A percentile compares a stretch with the other conserved stretches of the same genome.
These are phyloP conservation scores for Trichonephila clavipes DNA, from an alignment of 1,140 invertebrate genomes.

Conservation along the genomic window DNA sequence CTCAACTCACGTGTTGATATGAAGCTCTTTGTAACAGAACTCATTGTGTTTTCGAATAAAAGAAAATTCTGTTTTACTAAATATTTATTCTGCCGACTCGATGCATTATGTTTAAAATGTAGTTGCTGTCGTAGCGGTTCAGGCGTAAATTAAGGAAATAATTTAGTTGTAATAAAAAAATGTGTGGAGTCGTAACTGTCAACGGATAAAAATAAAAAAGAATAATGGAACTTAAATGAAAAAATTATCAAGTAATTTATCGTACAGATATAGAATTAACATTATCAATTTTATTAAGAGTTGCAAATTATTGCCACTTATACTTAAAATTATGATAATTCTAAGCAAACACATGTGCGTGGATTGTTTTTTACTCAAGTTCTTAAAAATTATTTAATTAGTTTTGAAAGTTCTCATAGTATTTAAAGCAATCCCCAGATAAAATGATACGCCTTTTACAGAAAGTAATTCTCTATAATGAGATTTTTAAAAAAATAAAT, in stretches of 20 bases:
- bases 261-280: too few relatives aligned
- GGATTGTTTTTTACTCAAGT: too few relatives aligned
- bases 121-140: background rate
- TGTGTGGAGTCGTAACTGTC: background rate
- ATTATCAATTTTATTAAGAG: too few relatives aligned
- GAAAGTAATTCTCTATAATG: too few relatives aligned
- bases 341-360: too few relatives aligned
- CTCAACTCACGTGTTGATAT: slow-evolving; percentile 24
- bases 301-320: too few relatives aligned
- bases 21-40: background rate
- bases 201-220: background rate
- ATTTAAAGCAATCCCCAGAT: too few relatives aligned
- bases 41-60: background rate
- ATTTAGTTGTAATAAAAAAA: background rate
- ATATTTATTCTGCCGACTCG: background rate
- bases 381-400: too few relatives aligned
- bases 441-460: too few relatives aligned
- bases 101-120: background rate
- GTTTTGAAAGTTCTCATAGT: too few relatives aligned
- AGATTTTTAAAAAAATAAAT: too few relatives aligned
- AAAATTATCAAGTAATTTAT: background rate
- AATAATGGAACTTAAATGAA: background rate
- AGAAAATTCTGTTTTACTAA: background rate
- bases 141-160: background rate
- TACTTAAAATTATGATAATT: too few relatives aligned